Conservation (phyloP, 1,140 invertebrate species). For the Arion vulgaris region DNA sequence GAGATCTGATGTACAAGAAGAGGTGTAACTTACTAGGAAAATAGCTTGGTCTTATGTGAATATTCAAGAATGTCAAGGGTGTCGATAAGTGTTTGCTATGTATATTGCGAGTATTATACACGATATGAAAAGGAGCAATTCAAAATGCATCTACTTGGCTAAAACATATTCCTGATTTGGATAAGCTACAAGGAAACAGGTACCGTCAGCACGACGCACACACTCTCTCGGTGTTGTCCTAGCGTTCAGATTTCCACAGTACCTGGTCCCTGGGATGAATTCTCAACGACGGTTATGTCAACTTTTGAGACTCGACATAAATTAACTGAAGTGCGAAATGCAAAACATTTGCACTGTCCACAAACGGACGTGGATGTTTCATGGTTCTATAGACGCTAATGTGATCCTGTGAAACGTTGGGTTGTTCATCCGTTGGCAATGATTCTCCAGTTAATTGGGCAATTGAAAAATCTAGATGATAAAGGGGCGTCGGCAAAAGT, state of each 20-base stretch:
- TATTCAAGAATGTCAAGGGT: background rate
- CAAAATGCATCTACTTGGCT: background rate
- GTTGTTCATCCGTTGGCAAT: background rate
- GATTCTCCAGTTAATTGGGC: slow-evolving; percentile 28
- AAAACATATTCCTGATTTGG: background rate
- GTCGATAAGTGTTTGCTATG: background rate
- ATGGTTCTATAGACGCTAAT: background rate
- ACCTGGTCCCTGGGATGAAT: background rate
- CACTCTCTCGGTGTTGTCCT: background rate
- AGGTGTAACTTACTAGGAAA: too few relatives aligned
- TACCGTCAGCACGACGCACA: background rate
- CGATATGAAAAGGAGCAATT: background rate
- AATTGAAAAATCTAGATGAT: slow-evolving; percentile 5
- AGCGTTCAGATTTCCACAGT: background rate
- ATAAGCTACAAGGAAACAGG: background rate
- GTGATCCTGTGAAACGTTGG: slow-evolving; percentile 5
- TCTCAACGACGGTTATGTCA: slow-evolving; percentile 1
- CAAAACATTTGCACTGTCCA: background rate
- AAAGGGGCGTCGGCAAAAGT: background rate
- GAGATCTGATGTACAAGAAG: too few relatives aligned
- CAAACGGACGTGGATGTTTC: background rate
- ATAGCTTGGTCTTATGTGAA: background rate
- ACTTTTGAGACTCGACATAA: slow-evolving; percentile 1
- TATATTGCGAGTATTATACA: too few relatives aligned
- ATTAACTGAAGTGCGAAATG: slow-evolving; percentile 15